A percentile compares a stretch with the other conserved stretches of the same genome.
Conservation (phyloP, 2,113 vertebrate genomes). For the Acrocephalus kingi region DNA sequence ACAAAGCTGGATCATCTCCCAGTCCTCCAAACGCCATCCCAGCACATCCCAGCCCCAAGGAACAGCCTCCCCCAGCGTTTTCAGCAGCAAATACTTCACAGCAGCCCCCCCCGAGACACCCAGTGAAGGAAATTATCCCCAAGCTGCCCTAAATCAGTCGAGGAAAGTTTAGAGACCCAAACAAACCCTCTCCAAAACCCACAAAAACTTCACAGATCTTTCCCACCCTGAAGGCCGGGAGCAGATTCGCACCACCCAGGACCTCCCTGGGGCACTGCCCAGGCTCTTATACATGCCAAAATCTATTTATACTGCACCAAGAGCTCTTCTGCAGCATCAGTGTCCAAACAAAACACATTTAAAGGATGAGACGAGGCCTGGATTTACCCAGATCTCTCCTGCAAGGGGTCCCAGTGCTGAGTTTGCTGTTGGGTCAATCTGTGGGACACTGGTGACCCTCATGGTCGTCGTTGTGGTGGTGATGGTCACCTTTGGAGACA, state of each 20-base stretch:
- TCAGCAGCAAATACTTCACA: neutral
- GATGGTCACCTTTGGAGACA: neutral
- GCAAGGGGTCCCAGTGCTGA: neutral
- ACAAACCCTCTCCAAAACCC: rapidly evolving
- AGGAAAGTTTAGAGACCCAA: neutral
- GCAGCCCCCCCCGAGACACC: neutral
- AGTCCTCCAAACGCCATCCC: neutral
- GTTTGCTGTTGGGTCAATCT: neutral
- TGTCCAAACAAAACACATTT: neutral
- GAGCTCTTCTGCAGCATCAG: neutral
- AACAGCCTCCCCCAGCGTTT: neutral
- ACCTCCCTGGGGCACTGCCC: neutral
- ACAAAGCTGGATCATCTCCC: neutral
- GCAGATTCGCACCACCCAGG: neutral
- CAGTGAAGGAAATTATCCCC: neutral
- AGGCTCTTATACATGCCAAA: neutral
- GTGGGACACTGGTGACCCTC: neutral
- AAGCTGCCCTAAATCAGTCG: neutral
- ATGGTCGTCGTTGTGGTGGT: neutral
- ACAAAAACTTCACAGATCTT: neutral
- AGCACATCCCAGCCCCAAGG: neutral
- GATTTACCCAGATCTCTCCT: neutral
- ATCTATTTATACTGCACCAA: neutral
- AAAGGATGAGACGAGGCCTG: neutral
- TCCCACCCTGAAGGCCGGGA: neutral